These are phyloP conservation scores for Temnothorax nylanderi DNA, from an alignment of 1,140 invertebrate genomes.

Conservation along the genomic window DNA sequence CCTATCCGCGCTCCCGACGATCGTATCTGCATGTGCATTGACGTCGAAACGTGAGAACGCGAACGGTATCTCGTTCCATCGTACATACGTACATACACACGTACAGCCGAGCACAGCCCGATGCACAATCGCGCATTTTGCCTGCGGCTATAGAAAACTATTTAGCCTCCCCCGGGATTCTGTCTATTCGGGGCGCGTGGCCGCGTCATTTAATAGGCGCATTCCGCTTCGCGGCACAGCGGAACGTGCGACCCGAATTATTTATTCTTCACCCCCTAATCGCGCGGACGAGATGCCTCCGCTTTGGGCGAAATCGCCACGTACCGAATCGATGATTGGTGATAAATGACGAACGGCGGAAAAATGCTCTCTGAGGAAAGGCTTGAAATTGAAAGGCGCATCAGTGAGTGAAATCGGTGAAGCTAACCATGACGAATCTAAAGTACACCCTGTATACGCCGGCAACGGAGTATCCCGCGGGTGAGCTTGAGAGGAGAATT, in stretches of 20 bases:
- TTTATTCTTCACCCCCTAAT: constrained; percentile 34
- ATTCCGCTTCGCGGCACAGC: constrained; percentile 69
- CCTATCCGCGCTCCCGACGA: constrained; percentile 25
- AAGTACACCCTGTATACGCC: background rate
- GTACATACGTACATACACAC: background rate
- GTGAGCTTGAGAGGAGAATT: constrained; percentile 57
- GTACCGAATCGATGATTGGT: background rate
- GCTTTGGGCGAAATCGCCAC: background rate
- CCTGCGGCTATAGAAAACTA: constrained; percentile 79
- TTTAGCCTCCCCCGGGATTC: constrained; percentile 70
- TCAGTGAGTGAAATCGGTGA: background rate
- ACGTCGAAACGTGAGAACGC: constrained; percentile 77
- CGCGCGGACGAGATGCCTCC: constrained; percentile 42
- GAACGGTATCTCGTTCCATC: constrained; percentile 35
- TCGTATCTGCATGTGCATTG: constrained; percentile 22
- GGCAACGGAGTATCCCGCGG: background rate
- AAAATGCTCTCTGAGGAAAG: background rate
- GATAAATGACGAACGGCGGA: background rate
- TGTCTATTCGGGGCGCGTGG: constrained; percentile 74
- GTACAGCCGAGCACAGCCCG: constrained; percentile 53
- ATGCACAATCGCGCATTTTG: constrained; percentile 77
- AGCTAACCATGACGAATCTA: background rate
- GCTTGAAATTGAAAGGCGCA: background rate
- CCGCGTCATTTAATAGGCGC: constrained; percentile 71
- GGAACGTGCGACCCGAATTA: constrained; percentile 64